A percentile compares a stretch with the other conserved stretches of the same genome.
Evolutionary conservation across 2,797 vertebrate genomes (phyloP).

Genomic region (Falco naumanni): DNA sequence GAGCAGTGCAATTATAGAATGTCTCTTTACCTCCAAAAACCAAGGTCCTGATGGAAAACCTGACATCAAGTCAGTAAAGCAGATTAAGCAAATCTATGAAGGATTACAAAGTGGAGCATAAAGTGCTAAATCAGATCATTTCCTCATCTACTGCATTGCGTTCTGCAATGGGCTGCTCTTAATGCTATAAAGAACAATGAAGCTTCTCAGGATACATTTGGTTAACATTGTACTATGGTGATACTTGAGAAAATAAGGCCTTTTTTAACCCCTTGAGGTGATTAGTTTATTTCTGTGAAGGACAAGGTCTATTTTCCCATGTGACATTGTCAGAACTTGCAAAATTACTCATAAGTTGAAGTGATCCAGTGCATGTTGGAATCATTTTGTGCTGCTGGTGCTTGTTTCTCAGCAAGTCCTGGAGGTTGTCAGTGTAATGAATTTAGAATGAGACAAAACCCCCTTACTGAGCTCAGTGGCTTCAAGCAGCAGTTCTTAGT

Average conservation of each 20-base stretch:
- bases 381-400: background rate
- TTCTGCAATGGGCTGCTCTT: background rate
- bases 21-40: background rate
- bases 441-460: background rate
- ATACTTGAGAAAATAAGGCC: background rate
- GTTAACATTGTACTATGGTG: background rate
- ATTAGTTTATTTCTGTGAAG: background rate
- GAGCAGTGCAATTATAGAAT: background rate
- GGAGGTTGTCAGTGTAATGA: background rate
- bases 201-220: background rate
- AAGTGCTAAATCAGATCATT: background rate
- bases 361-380: background rate
- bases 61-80: background rate
- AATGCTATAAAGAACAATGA: background rate
- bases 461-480: background rate
- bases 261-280: background rate
- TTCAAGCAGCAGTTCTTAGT: background rate
- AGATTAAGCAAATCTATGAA: background rate
- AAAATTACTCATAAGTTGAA: background rate
- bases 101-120: background rate
- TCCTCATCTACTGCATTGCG: background rate
- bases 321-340: background rate
- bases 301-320: background rate
- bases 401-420: background rate
- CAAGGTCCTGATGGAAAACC: background rate